Percentiles rank a stretch among this genome's conserved stretches.
phyloP scores from a whole-genome alignment of 2,888 invertebrate species.

The Itoplectis maculator region DNA sequence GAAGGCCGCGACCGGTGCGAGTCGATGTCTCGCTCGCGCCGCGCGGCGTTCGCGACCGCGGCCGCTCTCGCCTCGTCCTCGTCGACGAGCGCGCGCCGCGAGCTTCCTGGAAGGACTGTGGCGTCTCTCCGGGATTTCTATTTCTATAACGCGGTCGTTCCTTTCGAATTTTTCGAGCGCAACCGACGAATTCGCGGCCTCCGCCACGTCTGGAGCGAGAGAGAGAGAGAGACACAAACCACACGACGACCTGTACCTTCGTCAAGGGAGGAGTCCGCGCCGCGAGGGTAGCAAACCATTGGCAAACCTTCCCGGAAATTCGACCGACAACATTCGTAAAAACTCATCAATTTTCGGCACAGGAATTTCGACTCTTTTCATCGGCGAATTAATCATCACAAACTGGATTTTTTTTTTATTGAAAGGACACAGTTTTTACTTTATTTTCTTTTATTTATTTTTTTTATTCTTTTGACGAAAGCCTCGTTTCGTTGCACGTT shows the following conservation, averaged over 20 bases:
- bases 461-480: not conserved
- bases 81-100: constrained; percentile 32
- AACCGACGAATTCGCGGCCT: constrained; percentile 43
- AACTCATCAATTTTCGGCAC: constrained; percentile 26
- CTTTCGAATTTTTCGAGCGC: constrained; percentile 58
- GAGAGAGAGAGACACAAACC: no score
- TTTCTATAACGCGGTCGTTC: constrained; percentile 55
- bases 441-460: no score
- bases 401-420: no score
- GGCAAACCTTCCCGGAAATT: constrained; percentile 56
- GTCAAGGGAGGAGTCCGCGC: constrained; percentile 79
- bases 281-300: constrained; percentile 25
- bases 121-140: constrained; percentile 59
- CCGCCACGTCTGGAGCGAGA: not conserved
- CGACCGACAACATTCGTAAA: constrained; percentile 12
- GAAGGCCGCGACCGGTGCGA: constrained; percentile 54
- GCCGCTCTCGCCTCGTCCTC: constrained; percentile 43
- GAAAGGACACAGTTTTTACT: no score
- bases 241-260: constrained; percentile 75
- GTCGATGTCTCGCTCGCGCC: constrained; percentile 19
- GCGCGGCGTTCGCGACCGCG: not conserved
- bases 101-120: constrained; percentile 65
- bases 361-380: constrained; percentile 37
- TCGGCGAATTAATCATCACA: constrained; percentile 29
- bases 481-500: constrained; percentile 6